Percentiles rank a stretch among this genome's conserved stretches.
These are phyloP conservation scores for Acanthosepion esculentum DNA, from an alignment of 2,888 invertebrate genomes.

Conservation along the genomic window DNA sequence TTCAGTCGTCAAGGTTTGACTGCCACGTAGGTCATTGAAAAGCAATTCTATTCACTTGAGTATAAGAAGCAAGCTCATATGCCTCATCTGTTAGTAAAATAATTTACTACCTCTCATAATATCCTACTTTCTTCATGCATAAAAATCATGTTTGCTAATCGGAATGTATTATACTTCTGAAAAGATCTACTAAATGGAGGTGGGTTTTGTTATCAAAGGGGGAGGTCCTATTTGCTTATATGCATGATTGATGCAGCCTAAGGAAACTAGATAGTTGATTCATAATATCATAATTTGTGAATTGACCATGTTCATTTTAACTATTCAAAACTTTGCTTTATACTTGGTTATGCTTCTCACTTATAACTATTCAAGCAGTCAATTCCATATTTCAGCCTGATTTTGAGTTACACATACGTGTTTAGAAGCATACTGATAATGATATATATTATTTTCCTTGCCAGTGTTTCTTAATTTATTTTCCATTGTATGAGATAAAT, in stretches of 20 bases:
- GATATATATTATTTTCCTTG: not conserved
- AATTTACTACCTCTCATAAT: constrained; percentile 17
- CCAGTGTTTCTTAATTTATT: not conserved
- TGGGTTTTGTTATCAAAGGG: not conserved
- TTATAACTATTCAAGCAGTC: not conserved
- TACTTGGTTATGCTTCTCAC: not conserved
- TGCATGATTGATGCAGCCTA: not conserved
- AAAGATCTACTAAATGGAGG: not conserved
- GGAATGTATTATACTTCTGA: not conserved
- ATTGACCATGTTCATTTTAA: not conserved
- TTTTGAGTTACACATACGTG: not conserved
- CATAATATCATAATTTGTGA: constrained; percentile 33
- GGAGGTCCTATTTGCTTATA: constrained; percentile 17
- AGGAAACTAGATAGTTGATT: not conserved
- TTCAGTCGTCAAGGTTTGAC: not conserved
- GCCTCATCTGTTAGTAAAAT: not conserved
- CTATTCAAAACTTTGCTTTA: not conserved
- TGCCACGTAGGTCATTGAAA: not conserved
- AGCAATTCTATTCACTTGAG: not conserved
- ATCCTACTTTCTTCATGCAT: not conserved
- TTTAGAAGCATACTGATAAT: not conserved
- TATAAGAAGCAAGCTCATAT: not conserved
- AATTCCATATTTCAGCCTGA: not conserved
- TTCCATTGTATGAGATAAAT: not conserved
- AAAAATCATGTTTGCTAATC: not conserved